Evolutionary conservation across 2,113 vertebrate genomes (phyloP).

Genomic region (Oryzias curvinotus): DNA sequence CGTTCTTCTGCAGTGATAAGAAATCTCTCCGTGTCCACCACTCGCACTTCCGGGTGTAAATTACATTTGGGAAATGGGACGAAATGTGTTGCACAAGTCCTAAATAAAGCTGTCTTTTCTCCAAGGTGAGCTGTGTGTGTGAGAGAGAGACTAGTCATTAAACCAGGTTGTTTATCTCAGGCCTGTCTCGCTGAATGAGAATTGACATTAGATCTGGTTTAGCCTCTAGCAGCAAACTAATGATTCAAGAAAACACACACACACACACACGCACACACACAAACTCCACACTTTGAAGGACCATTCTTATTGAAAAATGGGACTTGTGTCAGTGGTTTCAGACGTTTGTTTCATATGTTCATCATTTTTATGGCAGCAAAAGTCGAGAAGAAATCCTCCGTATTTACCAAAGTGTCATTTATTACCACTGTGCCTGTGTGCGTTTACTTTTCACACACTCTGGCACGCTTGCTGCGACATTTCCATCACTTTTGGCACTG

Average conservation of each 20-base stretch:
- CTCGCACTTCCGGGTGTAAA: conserved; percentile 9
- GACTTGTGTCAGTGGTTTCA: neutral
- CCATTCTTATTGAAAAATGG: neutral
- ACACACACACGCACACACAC: neutral
- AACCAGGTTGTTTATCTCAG: conserved; percentile 17
- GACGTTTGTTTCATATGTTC: neutral
- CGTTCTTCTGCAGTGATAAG: neutral
- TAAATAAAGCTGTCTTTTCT: conserved; percentile 10
- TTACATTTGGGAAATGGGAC: conserved; percentile 4
- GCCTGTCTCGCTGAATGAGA: conserved; percentile 22
- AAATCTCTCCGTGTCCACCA: neutral
- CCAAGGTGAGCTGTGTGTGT: conserved; percentile 6
- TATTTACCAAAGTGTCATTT: neutral
- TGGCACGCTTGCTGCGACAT: no score
- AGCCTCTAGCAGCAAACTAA: conserved; percentile 28
- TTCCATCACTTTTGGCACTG: neutral
- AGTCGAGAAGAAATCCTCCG: neutral
- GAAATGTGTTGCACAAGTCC: neutral
- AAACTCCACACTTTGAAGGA: neutral
- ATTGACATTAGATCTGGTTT: conserved; percentile 33
- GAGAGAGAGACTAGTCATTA: neutral
- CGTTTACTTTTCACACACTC: neutral
- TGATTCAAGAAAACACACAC: conserved; percentile 22
- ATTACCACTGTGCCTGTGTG: neutral
- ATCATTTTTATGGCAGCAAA: neutral